Evolutionary conservation across 1,140 invertebrate genomes (phyloP).

Genomic region (Temnothorax nylanderi): DNA sequence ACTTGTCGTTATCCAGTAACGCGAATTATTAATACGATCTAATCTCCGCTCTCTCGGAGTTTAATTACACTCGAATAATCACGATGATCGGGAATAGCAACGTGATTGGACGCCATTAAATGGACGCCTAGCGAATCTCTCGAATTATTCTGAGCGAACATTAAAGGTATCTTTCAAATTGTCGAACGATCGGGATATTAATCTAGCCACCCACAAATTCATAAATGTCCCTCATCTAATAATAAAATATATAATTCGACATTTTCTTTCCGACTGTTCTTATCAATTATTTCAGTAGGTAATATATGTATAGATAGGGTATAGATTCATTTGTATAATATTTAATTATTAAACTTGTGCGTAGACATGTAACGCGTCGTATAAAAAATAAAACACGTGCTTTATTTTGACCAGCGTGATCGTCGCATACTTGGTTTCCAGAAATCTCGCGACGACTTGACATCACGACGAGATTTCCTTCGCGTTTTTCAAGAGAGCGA

Average conservation of each 20-base stretch:
- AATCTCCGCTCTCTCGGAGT: not conserved
- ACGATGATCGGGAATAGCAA: not conserved
- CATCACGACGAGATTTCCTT: too few relatives aligned
- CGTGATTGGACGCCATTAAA: not conserved
- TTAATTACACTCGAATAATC: not conserved
- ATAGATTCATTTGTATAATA: too few relatives aligned
- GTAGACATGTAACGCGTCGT: too few relatives aligned
- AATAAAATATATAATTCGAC: not conserved
- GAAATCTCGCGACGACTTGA: too few relatives aligned
- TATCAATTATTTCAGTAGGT: not conserved
- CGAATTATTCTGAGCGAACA: not conserved
- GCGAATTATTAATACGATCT: slow-evolving; percentile 13
- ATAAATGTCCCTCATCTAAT: not conserved
- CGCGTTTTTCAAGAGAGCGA: too few relatives aligned
- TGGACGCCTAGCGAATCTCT: not conserved
- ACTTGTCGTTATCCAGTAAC: not conserved
- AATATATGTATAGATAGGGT: too few relatives aligned
- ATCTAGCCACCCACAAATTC: not conserved
- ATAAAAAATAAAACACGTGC: too few relatives aligned
- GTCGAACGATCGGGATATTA: not conserved
- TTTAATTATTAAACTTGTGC: too few relatives aligned
- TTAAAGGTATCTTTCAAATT: not conserved
- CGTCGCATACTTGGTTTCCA: too few relatives aligned
- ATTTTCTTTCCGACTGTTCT: not conserved
- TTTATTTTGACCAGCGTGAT: too few relatives aligned